A percentile compares a stretch with the other conserved stretches of the same genome.
Conservation (phyloP, 2,888 invertebrate species). For the Dasysyrphus tricinctus region DNA sequence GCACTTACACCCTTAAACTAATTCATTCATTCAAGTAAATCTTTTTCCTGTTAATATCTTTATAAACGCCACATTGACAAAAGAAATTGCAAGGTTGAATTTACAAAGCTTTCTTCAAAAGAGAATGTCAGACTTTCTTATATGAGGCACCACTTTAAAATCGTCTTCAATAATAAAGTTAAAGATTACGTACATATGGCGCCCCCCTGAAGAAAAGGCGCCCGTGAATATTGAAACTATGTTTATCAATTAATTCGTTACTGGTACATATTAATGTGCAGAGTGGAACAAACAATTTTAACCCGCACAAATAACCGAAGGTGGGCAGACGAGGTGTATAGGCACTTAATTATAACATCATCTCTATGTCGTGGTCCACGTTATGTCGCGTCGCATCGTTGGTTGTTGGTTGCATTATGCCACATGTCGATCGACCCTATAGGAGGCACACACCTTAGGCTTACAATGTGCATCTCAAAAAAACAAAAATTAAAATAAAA, state of each 20-base stretch:
- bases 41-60: no score
- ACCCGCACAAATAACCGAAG: constrained; percentile 47
- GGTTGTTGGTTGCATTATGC: constrained; percentile 28
- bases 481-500: constrained; percentile 22
- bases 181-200: no score
- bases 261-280: background rate
- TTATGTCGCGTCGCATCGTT: constrained; percentile 43
- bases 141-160: background rate
- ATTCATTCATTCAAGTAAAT: no score
- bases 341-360: constrained; percentile 70
- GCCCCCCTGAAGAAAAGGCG: background rate
- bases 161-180: no score
- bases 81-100: no score
- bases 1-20: no score
- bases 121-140: background rate
- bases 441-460: constrained; percentile 50
- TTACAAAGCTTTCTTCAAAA: no score
- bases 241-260: background rate
- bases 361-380: constrained; percentile 8
- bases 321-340: constrained; percentile 52
- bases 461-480: constrained; percentile 47
- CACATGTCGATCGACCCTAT: constrained; percentile 15
- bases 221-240: background rate
- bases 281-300: constrained; percentile 50
- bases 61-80: no score